Evolutionary conservation across 2,797 vertebrate genomes (phyloP).

Genomic region (Cyclura pinguis): DNA sequence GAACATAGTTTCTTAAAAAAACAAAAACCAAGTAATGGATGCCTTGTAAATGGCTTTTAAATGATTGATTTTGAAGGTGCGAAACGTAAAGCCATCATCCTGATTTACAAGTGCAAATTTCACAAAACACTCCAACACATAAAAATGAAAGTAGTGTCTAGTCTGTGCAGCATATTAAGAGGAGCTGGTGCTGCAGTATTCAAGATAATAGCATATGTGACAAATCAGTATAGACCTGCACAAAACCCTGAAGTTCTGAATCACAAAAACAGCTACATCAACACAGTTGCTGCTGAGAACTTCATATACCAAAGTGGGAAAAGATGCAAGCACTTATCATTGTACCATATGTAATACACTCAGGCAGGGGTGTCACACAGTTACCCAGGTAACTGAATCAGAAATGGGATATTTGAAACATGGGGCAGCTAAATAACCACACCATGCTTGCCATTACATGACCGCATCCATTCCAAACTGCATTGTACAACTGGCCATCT

Average conservation of each 20-base stretch:
- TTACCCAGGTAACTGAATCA: background rate
- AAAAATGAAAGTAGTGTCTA: constrained; percentile 27
- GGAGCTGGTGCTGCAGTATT: constrained; percentile 14
- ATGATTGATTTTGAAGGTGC: constrained; percentile 18
- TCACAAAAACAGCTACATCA: too few species aligned
- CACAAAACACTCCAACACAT: constrained; percentile 29
- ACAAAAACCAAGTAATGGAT: background rate
- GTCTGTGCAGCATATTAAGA: constrained; percentile 1
- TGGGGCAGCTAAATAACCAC: background rate
- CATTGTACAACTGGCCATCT: too few species aligned
- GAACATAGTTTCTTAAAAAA: background rate
- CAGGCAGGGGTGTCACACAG: background rate
- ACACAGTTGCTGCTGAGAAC: background rate
- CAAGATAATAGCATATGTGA: constrained; percentile 19
- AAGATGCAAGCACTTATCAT: background rate
- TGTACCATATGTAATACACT: background rate
- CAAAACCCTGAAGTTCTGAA: background rate
- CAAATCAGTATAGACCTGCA: background rate
- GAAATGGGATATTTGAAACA: background rate
- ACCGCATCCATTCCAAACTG: background rate
- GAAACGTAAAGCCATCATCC: constrained; percentile 27
- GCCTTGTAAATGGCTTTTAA: constrained; percentile 25
- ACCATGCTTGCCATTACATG: background rate
- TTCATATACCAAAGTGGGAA: background rate
- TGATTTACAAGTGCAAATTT: constrained; percentile 42